Evolutionary conservation across 1,140 invertebrate species (phyloP).

Genomic region (Megalopta genalis): DNA sequence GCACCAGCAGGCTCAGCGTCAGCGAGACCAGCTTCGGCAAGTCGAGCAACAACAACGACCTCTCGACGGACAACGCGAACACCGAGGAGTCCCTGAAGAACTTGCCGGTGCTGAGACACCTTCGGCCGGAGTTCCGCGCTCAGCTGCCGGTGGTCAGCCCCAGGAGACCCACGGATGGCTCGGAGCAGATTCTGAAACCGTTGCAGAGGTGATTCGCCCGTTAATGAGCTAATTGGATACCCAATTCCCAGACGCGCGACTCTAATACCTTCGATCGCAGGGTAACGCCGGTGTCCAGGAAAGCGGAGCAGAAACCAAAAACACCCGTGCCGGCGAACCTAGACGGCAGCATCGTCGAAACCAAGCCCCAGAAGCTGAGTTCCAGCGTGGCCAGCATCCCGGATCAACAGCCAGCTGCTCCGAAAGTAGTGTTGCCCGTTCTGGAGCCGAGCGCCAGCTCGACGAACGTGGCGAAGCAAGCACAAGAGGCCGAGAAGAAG

Average conservation of each 20-base stretch:
- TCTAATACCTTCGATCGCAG: slow-evolving; percentile 3
- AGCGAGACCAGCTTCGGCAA: slow-evolving; percentile 77
- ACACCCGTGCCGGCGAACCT: slow-evolving; percentile 13
- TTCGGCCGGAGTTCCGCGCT: slow-evolving; percentile 91
- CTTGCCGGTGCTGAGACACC: slow-evolving; percentile 88
- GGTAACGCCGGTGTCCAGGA: slow-evolving; percentile 47
- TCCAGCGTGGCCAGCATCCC: slow-evolving; percentile 70
- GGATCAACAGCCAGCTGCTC: slow-evolving; percentile 79
- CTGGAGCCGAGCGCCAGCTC: slow-evolving; percentile 69
- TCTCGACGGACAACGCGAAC: slow-evolving; percentile 70
- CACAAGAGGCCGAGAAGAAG: slow-evolving; percentile 62
- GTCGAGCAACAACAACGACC: slow-evolving; percentile 76
- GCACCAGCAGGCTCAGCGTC: slow-evolving; percentile 71
- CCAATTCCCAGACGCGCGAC: too few relatives aligned
- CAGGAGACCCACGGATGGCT: slow-evolving; percentile 79
- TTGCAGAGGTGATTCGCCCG: slow-evolving; percentile 68
- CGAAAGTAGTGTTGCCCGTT: slow-evolving; percentile 78
- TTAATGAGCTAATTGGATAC: background rate
- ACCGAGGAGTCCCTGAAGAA: slow-evolving; percentile 77
- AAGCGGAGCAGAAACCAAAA: slow-evolving; percentile 50
- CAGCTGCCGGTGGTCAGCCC: slow-evolving; percentile 87
- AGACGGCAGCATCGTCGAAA: slow-evolving; percentile 32
- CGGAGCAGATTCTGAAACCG: slow-evolving; percentile 76
- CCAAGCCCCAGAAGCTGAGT: slow-evolving; percentile 35
- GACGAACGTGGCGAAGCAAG: slow-evolving; percentile 66